phyloP scores from a whole-genome alignment of 2,888 invertebrate species.

The Furcula furcula region DNA sequence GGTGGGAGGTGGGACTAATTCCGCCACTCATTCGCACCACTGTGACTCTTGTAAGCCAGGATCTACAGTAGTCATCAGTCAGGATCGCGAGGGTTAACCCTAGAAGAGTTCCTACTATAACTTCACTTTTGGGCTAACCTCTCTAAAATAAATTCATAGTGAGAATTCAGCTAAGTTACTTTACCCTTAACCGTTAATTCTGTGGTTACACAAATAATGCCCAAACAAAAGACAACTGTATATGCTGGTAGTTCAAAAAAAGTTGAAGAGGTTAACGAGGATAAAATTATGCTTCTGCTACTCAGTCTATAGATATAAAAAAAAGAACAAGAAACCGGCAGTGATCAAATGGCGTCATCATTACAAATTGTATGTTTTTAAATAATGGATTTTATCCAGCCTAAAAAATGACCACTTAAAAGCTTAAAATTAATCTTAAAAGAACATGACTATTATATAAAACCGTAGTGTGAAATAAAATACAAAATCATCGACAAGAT shows the following conservation, averaged over 20 bases:
- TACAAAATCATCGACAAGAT: constrained; percentile 32
- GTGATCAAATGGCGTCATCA: not conserved
- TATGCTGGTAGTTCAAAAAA: not conserved
- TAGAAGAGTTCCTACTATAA: no score
- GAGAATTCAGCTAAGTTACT: no score
- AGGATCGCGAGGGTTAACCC: no score
- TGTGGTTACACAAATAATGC: no score
- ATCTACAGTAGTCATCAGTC: no score
- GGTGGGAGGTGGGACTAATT: no score
- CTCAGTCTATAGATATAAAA: not conserved
- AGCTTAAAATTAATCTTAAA: constrained; percentile 28
- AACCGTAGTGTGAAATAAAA: constrained; percentile 23
- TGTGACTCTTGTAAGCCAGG: no score
- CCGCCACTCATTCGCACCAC: no score
- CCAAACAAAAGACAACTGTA: no score
- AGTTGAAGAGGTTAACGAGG: constrained; percentile 1
- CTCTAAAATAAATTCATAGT: no score
- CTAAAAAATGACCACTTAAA: constrained; percentile 18
- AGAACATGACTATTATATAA: constrained; percentile 14
- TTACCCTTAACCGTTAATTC: no score
- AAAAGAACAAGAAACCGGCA: not conserved
- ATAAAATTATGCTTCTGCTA: not conserved
- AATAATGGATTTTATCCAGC: constrained; percentile 1
- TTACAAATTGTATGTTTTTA: not conserved
- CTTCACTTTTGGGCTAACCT: no score